Evolutionary conservation across 2,113 vertebrate species (phyloP).

Genomic region (Merops nubicus): DNA sequence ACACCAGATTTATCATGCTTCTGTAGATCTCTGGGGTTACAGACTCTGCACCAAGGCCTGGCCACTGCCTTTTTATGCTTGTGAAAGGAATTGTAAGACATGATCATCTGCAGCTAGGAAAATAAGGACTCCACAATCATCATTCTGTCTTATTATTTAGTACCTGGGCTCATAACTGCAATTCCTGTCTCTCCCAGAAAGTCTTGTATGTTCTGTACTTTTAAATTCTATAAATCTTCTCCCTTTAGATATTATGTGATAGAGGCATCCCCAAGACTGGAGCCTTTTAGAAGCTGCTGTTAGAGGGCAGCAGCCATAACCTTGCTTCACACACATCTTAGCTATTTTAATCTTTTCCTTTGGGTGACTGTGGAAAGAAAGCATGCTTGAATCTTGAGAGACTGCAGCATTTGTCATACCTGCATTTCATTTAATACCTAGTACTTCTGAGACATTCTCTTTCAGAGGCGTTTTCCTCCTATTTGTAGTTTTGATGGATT

Average conservation of each 20-base stretch:
- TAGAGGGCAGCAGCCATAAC: not conserved
- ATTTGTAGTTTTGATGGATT: slow-evolving; percentile 48
- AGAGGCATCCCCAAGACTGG: not conserved
- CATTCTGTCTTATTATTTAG: not conserved
- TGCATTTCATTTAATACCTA: not conserved
- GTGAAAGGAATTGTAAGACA: not conserved
- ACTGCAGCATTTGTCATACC: not conserved
- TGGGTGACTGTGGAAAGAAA: not conserved
- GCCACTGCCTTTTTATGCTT: not conserved
- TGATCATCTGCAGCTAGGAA: not conserved
- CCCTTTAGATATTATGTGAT: not conserved
- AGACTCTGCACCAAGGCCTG: not conserved
- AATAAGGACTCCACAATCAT: not conserved
- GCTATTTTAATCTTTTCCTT: slow-evolving; percentile 14
- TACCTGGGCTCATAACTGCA: not conserved
- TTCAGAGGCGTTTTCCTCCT: not conserved
- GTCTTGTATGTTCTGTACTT: not conserved
- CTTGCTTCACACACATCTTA: not conserved
- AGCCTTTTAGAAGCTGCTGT: not conserved
- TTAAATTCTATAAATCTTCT: not conserved
- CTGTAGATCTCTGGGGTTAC: not conserved
- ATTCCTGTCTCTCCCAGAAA: not conserved
- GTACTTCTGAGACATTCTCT: not conserved
- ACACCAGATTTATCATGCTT: not conserved
- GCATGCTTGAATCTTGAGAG: not conserved